Evolutionary conservation across 2,888 invertebrate species (phyloP), one percentile per base, ranked within the genome.

Genomic region (Parnassius apollo): DNA sequence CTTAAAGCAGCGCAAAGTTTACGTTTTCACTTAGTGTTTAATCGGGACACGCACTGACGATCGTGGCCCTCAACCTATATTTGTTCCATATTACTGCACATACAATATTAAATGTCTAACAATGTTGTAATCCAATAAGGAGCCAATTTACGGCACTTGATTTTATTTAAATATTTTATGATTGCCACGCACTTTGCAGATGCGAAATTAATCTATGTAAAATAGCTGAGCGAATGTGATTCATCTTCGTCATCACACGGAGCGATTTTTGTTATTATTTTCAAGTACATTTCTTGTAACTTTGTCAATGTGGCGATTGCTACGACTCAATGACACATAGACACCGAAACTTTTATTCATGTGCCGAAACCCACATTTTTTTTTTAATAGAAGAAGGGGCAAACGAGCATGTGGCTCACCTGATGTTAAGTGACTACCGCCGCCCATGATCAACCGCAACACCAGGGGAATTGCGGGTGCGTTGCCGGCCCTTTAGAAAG

Each of bases 51-150:
- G 83, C 84, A 78, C 82, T 73, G 77, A 71, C 78, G 82, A 70
- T 72, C 79, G 75, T 78, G 83, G 80, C 85, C 85, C 81, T 86
- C 86, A 86, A 85, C 86, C 84, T 84, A 81, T 65, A 62, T 59
- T 69, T 71, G 86, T 87, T 87, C 81, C 86, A 73, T 76, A 74
- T 80, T 78, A 78, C 68, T 82, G 83, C 80, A 80, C 82, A 81
- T 75, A 72, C 75, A 70, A 10, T 44, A 18, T 54, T 13, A 22
- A 54, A 54, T 54, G 13, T 51, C 10, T 51, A 25, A 51, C 18
- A 51, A 25, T 51, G 25, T 51, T 35, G 7, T 35, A 35, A 51
- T 25, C 9, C 50, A 50, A 50, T 50, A 18, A 13, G 9, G 7
- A 9, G 50, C 50, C 18, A 22, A 46, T 46, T 11, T 46, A 46